A percentile compares a stretch with the other conserved stretches of the same genome.
phyloP scores from a whole-genome alignment of 2,888 invertebrate genomes.

The Mayetiola destructor region DNA sequence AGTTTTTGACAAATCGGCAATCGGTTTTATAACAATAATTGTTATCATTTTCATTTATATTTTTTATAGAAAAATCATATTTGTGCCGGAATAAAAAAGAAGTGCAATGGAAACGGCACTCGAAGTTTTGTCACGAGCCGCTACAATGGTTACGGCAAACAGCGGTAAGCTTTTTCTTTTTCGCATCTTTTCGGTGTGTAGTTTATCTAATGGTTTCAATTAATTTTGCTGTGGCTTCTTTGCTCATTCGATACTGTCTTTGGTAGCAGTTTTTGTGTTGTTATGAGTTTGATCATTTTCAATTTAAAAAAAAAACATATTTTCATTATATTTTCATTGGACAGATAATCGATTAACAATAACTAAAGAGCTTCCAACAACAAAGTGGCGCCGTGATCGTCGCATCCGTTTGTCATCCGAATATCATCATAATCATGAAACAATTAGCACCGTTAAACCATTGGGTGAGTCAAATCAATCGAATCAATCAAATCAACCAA shows the following conservation, averaged over 20 bases:
- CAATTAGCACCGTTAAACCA: slow-evolving; percentile 18
- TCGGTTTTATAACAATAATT: no score
- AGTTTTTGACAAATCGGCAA: no score
- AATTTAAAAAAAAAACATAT: background rate
- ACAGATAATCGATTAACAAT: slow-evolving; percentile 30
- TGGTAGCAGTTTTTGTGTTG: background rate
- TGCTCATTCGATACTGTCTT: background rate
- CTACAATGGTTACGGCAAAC: slow-evolving; percentile 75
- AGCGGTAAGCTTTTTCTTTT: slow-evolving; percentile 26
- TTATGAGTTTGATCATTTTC: background rate
- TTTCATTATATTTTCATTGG: slow-evolving; percentile 18
- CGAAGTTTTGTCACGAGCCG: slow-evolving; percentile 75
- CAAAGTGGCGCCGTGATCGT: slow-evolving; percentile 59
- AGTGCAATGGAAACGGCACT: slow-evolving; percentile 68
- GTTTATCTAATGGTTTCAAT: background rate
- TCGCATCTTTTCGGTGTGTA: background rate
- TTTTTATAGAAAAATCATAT: no score
- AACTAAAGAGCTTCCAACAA: slow-evolving; percentile 48
- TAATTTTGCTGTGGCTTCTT: no score
- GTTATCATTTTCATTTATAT: background rate
- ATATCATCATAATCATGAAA: slow-evolving; percentile 22
- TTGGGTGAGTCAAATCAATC: slow-evolving; percentile 24
- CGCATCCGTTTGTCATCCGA: slow-evolving; percentile 37
- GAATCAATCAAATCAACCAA: slow-evolving; percentile 14
- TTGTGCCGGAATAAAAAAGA: background rate